Conservation (phyloP, 2,797 vertebrate species). For the Gadopsis marmoratus region DNA sequence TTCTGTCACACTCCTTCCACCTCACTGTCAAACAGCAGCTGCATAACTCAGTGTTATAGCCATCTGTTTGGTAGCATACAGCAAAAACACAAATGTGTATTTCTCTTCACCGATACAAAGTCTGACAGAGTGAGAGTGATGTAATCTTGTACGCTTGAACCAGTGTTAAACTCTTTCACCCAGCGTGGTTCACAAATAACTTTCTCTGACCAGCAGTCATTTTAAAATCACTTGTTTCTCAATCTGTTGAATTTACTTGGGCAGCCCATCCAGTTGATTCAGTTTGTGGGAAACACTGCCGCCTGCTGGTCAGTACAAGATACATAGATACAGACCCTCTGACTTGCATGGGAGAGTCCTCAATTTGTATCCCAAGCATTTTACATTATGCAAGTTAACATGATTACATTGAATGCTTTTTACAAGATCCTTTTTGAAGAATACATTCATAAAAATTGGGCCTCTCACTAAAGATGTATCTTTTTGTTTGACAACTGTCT, state of each 20-base stretch:
- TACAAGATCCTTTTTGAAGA: background rate
- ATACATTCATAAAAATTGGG: background rate
- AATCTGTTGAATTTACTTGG: background rate
- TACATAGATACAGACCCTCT: background rate
- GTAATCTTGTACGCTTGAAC: background rate
- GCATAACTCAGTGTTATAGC: constrained; percentile 8
- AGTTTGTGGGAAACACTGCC: constrained; percentile 16
- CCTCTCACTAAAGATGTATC: background rate
- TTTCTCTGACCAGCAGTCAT: background rate
- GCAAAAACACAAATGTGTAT: constrained; percentile 20
- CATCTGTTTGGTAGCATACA: constrained; percentile 8
- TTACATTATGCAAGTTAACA: background rate
- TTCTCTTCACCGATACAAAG: constrained; percentile 2
- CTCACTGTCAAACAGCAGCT: constrained; percentile 17
- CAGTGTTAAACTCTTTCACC: background rate
- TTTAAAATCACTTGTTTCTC: background rate
- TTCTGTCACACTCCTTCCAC: background rate
- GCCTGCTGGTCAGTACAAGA: constrained; percentile 28
- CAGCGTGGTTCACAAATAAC: background rate
- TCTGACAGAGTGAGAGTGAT: background rate
- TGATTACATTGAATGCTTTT: background rate
- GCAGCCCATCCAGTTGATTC: background rate
- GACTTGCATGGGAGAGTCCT: background rate
- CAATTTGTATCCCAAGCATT: background rate
- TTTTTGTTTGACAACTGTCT: background rate